phyloP scores from a whole-genome alignment of 1,140 invertebrate genomes.

The Camponotus pennsylvanicus region DNA sequence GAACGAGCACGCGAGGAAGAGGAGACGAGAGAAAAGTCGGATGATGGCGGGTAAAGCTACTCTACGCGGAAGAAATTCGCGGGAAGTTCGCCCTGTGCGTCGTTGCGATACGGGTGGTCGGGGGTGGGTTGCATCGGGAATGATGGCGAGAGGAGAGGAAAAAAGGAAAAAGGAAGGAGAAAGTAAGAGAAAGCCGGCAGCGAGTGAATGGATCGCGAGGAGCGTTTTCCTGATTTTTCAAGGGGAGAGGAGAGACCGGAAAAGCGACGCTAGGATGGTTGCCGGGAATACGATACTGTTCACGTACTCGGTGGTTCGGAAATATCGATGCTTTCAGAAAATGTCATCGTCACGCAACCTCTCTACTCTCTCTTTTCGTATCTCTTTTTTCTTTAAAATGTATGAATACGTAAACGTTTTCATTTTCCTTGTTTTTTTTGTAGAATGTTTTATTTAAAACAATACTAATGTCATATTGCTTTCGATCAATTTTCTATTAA shows the following conservation, averaged over 20 bases:
- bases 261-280: slow-evolving; percentile 16
- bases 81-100: slow-evolving; percentile 40
- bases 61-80: slow-evolving; percentile 43
- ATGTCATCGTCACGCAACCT: slow-evolving; percentile 1
- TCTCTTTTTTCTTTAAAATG: neutral
- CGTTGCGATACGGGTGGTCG: slow-evolving; percentile 22
- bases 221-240: slow-evolving; percentile 41
- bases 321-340: slow-evolving; percentile 40
- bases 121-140: neutral
- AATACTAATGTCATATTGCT: neutral
- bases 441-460: neutral
- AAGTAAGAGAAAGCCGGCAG: neutral
- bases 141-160: neutral
- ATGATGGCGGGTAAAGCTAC: slow-evolving; percentile 26
- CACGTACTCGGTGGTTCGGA: slow-evolving; percentile 41
- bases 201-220: neutral
- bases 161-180: neutral
- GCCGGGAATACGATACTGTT: slow-evolving; percentile 38
- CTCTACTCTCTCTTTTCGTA: neutral
- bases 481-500: neutral
- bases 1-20: neutral
- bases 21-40: slow-evolving; percentile 22
- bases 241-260: slow-evolving; percentile 7
- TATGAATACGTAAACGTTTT: neutral
- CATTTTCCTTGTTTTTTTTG: neutral